Evolutionary conservation across 2,113 vertebrate genomes (phyloP).

Genomic region (Paratilapia polleni): DNA sequence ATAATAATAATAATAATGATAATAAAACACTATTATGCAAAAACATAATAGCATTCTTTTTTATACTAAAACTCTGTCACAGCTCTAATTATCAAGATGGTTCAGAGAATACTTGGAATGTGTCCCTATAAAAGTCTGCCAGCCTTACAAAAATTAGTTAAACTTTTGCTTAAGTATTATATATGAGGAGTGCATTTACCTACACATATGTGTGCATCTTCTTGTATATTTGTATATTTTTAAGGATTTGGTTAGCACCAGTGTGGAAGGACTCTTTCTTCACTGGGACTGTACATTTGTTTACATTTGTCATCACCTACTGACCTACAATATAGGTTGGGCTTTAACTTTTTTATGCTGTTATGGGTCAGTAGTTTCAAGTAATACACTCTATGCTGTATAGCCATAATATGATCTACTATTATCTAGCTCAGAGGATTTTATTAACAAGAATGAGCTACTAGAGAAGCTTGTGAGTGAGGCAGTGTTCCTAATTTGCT

Average conservation of each 20-base stretch:
- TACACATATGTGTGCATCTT: neutral
- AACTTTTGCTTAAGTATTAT: neutral
- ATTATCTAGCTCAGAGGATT: slow-evolving; percentile 16
- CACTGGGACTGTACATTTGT: neutral
- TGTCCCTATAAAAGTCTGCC: too few species aligned
- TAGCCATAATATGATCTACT: slow-evolving; percentile 7
- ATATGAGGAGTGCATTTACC: neutral
- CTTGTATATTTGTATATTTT: neutral
- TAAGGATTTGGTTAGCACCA: neutral
- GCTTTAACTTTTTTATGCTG: neutral
- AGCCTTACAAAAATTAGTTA: too few species aligned
- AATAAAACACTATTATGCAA: too few species aligned
- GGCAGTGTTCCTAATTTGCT: slow-evolving; percentile 9
- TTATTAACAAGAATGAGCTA: neutral
- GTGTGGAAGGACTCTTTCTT: neutral
- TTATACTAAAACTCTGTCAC: too few species aligned
- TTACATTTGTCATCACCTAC: neutral
- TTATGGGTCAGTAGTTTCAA: neutral
- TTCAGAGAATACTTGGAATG: too few species aligned
- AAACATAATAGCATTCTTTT: too few species aligned
- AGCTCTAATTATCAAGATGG: too few species aligned
- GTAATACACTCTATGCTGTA: neutral
- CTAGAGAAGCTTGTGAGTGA: neutral
- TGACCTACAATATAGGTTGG: neutral
- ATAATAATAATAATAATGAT: too few species aligned